phyloP scores from a whole-genome alignment of 2,888 invertebrate genomes.

The Rosalia funebris region DNA sequence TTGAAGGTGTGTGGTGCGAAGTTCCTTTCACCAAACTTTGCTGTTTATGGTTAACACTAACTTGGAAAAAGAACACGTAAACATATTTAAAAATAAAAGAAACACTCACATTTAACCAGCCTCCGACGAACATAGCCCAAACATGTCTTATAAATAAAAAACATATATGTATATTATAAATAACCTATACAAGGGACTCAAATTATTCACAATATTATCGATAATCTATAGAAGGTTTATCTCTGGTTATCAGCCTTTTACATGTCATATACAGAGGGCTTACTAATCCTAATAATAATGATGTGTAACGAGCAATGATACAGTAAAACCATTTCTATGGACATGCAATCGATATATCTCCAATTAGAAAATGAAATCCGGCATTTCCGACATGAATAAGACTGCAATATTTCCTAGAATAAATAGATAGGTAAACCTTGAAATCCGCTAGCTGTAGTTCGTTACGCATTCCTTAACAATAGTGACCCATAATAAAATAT shows the following conservation, averaged over 20 bases:
- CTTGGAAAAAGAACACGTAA: no score
- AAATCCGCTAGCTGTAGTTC: constrained; percentile 7
- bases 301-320: background rate
- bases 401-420: constrained; percentile 8
- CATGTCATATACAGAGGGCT: background rate
- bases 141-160: background rate
- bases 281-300: background rate
- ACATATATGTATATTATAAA: background rate
- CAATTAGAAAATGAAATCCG: background rate
- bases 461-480: background rate
- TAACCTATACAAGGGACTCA: background rate
- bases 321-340: background rate
- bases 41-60: no score
- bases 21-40: no score
- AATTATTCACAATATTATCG: background rate
- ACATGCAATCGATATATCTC: background rate
- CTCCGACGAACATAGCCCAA: background rate
- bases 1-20: no score
- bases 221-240: background rate
- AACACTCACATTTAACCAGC: background rate
- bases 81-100: no score
- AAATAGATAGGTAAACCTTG: constrained; percentile 9
- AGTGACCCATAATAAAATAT: background rate
- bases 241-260: background rate
- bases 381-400: constrained; percentile 6